A percentile compares a stretch with the other conserved stretches of the same genome.
Conservation (phyloP, 2,113 vertebrate species). For the Bos javanicus region DNA sequence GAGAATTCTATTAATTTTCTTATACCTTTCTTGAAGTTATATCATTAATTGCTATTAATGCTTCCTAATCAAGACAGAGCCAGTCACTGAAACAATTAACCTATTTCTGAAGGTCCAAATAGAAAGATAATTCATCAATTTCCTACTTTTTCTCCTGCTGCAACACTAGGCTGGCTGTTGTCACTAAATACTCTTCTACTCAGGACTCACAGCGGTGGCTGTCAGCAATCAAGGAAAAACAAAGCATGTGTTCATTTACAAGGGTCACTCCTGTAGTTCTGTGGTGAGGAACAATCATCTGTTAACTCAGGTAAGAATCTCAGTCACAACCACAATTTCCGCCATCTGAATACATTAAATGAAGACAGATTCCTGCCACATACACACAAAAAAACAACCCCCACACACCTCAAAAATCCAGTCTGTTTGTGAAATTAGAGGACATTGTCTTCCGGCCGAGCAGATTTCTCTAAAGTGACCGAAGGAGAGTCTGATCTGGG, state of each 20-base stretch:
- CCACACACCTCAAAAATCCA: not conserved
- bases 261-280: not conserved
- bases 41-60: constrained; percentile 60
- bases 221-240: not conserved
- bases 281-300: not conserved
- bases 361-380: not conserved
- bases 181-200: not conserved
- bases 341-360: not conserved
- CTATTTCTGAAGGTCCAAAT: constrained; percentile 54
- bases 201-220: not conserved
- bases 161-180: not conserved
- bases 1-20: constrained; percentile 44
- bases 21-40: constrained; percentile 48
- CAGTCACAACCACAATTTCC: not conserved
- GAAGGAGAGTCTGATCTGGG: not conserved
- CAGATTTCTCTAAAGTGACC: not conserved
- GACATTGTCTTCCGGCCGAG: not conserved
- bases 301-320: not conserved
- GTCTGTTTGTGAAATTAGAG: not conserved
- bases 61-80: constrained; percentile 60
- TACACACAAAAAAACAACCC: not conserved
- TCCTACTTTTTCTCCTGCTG: not conserved
- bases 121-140: constrained; percentile 39
- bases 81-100: constrained; percentile 59
- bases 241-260: not conserved